Base-by-base conservation (phyloP, 37 sponge, comb jelly and placozoan genomes). In the Spongilla lacustris region DNA sequence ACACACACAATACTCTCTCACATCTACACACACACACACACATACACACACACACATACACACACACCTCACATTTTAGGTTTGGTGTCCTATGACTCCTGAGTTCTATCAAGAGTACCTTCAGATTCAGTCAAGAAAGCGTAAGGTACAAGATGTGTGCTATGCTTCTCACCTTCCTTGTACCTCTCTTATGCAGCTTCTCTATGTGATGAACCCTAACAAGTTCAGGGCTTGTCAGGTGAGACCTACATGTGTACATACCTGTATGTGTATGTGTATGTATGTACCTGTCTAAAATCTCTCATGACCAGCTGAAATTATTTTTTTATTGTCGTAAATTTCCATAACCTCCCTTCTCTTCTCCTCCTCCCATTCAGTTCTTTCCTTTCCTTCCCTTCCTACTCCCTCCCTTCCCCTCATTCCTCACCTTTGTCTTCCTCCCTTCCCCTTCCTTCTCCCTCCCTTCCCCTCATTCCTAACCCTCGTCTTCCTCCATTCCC, bases 141-240 rank as follows among this genome's bases (percentile, higher is more conserved):
- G 91, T 33, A 98, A 97, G 85, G 97, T 96, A 37, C 5, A 36
- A 22, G 46, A 8, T 46, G 46, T 46, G 46, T 46, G 46, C 4
- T 46, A 8, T 46, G 8, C 4, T 8, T 46, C 46, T n/a, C n/a
- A n/a, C n/a, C n/a, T n/a, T n/a, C n/a, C n/a, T n/a, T 17, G 19
- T 58, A 46, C 24, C 21, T 80, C 35, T 68, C 36, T 27, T 32
- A 34, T 80, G 6, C 79, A 96, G 96, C 78, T 98, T 79, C 85
- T 98, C 50, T 98, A 95, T 89, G 97, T 97, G 46, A 98, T 98
- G 99, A 98, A 98, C 67, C 99, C 99, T 14, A 97, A 91, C 86
- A 98, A 98, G 85, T 93, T 95, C 87, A 90, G 97, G 79, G 89
- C 93, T 17, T 98, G 99, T 71, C 92, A 96, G 85, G 95, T 94